These are phyloP conservation scores for Mustelus asterias DNA, from an alignment of 2,113 vertebrate species.

Conservation along the genomic window DNA sequence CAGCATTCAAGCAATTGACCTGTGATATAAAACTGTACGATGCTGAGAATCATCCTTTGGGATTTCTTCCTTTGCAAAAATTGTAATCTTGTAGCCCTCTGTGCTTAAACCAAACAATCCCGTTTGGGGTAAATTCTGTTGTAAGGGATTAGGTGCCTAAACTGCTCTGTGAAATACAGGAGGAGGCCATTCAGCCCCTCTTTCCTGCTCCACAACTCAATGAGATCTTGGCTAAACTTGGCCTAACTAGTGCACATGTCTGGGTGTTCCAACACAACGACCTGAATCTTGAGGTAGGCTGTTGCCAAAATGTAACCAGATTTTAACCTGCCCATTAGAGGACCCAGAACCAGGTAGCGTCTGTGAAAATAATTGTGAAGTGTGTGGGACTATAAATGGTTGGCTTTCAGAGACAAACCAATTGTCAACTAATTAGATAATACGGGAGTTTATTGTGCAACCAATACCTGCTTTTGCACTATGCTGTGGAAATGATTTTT, in stretches of 20 bases:
- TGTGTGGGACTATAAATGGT: background rate
- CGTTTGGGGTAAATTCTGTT: background rate
- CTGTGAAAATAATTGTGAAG: background rate
- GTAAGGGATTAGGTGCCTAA: background rate
- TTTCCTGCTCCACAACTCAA: background rate
- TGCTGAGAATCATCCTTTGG: background rate
- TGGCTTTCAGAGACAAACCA: background rate
- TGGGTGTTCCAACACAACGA: background rate
- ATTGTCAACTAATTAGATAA: background rate
- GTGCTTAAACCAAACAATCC: background rate
- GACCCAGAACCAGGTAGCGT: background rate
- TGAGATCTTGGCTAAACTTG: background rate
- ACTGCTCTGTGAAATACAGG: background rate
- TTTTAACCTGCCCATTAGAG: background rate
- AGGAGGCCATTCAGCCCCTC: background rate
- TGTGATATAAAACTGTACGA: background rate
- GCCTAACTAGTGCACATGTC: background rate
- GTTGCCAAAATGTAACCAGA: background rate
- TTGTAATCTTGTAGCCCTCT: background rate
- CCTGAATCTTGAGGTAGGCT: background rate
- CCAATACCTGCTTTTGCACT: background rate
- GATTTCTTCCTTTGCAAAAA: background rate
- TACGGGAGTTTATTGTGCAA: background rate
- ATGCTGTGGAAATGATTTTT: background rate
- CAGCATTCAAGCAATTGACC: constrained; percentile 22